These are phyloP conservation scores for Adelosebastes latens DNA, from an alignment of 2,797 vertebrate species.

Conservation along the genomic window DNA sequence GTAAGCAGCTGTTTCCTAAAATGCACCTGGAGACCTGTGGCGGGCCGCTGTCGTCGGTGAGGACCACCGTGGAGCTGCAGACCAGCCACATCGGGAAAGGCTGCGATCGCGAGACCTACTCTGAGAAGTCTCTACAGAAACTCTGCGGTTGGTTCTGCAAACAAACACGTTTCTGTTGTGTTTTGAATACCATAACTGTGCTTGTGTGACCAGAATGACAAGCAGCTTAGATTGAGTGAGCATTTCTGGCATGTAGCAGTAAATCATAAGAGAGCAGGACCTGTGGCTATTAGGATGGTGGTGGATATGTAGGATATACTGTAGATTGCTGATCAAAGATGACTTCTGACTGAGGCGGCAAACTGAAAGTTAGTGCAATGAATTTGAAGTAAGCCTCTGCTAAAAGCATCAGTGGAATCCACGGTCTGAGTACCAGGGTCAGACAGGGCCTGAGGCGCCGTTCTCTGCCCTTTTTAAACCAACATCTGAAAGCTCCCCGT, in stretches of 20 bases:
- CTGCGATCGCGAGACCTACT: conserved; percentile 94
- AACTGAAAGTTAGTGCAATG: conserved; percentile 43
- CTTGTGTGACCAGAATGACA: conserved; percentile 8
- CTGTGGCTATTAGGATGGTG: conserved; percentile 19
- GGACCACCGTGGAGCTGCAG: conserved; percentile 90
- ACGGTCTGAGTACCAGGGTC: conserved; percentile 30
- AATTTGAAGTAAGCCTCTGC: conserved; percentile 51
- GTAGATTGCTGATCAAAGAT: conserved; percentile 46
- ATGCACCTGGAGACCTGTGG: conserved; percentile 95
- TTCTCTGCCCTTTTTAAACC: conserved; percentile 46
- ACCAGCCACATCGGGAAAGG: conserved; percentile 94
- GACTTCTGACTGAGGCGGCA: conserved; percentile 16
- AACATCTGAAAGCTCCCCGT: conserved; percentile 49
- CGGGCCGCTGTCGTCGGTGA: conserved; percentile 90
- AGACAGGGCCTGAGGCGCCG: conserved; percentile 32
- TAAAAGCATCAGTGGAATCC: conserved; percentile 30
- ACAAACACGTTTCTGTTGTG: not conserved
- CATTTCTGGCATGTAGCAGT: conserved; percentile 1
- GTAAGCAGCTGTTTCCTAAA: conserved; percentile 91
- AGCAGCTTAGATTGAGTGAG: conserved; percentile 3
- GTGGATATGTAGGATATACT: conserved; percentile 22
- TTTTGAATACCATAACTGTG: not conserved
- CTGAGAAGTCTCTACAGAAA: conserved; percentile 93
- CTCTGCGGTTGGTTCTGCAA: conserved; percentile 88
- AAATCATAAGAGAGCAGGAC: conserved; percentile 12